Base-by-base conservation (phyloP, 1,140 invertebrate species). In the Tetramorium alpestre region DNA sequence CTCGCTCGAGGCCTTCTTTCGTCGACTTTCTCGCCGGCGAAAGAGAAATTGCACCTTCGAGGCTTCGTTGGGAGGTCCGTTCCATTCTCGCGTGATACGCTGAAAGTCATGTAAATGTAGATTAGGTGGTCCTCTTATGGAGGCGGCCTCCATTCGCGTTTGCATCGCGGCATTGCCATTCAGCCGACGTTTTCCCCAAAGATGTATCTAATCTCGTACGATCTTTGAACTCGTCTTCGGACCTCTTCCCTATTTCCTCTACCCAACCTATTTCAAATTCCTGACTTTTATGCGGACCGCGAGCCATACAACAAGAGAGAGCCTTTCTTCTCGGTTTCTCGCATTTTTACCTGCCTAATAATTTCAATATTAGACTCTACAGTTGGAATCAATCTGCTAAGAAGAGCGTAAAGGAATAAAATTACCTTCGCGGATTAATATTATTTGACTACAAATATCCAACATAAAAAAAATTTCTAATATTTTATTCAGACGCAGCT, bases 81-180 rank as follows among this genome's bases (percentile, higher is more conserved):
- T 89, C 75, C 78, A 86, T 78, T 87, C 86, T 73, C 62, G 54
- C 60, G 75, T 67, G 65, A 84, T 87, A 89, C 77, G 60, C 16
- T 18, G 51, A 75, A 67, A 81, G 69, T 77, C 64, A 89, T 87
- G 88, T 84, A 89, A 90, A 90, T 89, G 88, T 88, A 89, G 77
- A 90, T 90, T 87, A 87, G 85, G 41, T 54, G 88, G 88, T 76
- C 84, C 84, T 81, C 82, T 82, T 81, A 73, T 28, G 82, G 49
- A 16, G 49, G 44, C 13, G 62, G 44, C 28, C 38, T 41, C 60
- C 49, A 28, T 73, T 76, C 56, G 33, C 47, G 70, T 38, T 73
- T 73, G 54, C 69, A 41, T 84, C 47, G 33, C 41, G 41, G 22
- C 70, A 84, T 84, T 73, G 69, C 80, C 80, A 75, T 84, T 84